Conservation (phyloP, 64 coral and sea anemone genomes). For the Exaiptasia diaphana region DNA sequence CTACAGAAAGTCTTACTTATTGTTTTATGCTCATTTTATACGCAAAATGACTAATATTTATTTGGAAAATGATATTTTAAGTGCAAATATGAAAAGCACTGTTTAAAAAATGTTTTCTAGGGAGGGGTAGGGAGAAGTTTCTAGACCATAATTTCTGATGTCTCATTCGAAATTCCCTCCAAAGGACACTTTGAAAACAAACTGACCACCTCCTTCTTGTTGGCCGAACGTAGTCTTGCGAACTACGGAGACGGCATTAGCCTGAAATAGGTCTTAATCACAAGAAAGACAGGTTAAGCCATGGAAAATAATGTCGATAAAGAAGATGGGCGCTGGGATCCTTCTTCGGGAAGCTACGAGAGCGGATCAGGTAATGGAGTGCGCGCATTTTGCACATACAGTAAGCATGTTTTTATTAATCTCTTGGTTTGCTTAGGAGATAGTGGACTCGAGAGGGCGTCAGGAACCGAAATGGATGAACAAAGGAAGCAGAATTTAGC, state of each 20-base stretch:
- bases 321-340: conserved; percentile 57
- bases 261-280: neutral
- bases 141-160: conserved; percentile 44
- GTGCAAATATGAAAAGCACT: too few relatives aligned
- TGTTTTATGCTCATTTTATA: too few relatives aligned
- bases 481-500: conserved; percentile 98
- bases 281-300: neutral
- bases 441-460: conserved; percentile 63
- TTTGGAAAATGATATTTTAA: too few relatives aligned
- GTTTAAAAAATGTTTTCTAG: neutral
- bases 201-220: conserved; percentile 15
- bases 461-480: conserved; percentile 96
- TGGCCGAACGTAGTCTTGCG: neutral
- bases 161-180: conserved; percentile 76
- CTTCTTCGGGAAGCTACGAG: neutral
- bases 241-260: conserved; percentile 31
- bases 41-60: too few relatives aligned
- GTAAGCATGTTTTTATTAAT: neutral
- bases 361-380: conserved; percentile 23
- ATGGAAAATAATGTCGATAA: conserved; percentile 28
- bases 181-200: neutral
- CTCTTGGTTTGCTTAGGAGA: neutral
- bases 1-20: too few relatives aligned
- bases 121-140: neutral
- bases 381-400: neutral